Conservation (phyloP, 2,797 vertebrate genomes). For the Pseudotriccus pelzelni region DNA sequence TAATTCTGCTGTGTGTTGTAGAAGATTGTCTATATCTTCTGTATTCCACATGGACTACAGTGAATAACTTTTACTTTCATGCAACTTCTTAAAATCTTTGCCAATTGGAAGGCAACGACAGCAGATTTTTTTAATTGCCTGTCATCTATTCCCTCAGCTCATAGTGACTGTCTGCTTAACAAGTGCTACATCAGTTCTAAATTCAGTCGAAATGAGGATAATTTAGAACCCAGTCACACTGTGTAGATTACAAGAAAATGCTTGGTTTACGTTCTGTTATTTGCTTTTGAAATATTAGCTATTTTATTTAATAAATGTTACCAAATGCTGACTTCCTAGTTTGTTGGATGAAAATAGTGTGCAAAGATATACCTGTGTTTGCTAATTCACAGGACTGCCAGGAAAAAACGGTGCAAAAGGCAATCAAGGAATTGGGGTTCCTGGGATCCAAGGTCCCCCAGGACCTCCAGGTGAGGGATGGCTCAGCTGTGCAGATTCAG, state of each 20-base stretch:
- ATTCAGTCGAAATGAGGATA: neutral
- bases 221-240: neutral
- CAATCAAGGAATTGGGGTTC: constrained; percentile 82
- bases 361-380: neutral
- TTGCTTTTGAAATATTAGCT: neutral
- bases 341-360: neutral
- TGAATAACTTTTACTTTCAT: neutral
- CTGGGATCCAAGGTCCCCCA: constrained; percentile 86
- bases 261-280: neutral
- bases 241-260: neutral
- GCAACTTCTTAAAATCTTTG: neutral
- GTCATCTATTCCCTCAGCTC: neutral
- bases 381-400: constrained; percentile 80
- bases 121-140: neutral
- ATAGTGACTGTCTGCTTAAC: neutral
- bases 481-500: neutral
- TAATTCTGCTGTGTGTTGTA: neutral
- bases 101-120: neutral
- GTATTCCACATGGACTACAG: neutral
- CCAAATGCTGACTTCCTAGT: neutral
- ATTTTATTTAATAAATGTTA: neutral
- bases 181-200: neutral
- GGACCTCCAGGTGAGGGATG: constrained; percentile 86
- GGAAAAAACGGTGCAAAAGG: constrained; percentile 89
- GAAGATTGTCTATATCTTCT: neutral